A percentile compares a stretch with the other conserved stretches of the same genome.
Conservation (phyloP, 2,113 vertebrate genomes). For the Xiphophorus hellerii region DNA sequence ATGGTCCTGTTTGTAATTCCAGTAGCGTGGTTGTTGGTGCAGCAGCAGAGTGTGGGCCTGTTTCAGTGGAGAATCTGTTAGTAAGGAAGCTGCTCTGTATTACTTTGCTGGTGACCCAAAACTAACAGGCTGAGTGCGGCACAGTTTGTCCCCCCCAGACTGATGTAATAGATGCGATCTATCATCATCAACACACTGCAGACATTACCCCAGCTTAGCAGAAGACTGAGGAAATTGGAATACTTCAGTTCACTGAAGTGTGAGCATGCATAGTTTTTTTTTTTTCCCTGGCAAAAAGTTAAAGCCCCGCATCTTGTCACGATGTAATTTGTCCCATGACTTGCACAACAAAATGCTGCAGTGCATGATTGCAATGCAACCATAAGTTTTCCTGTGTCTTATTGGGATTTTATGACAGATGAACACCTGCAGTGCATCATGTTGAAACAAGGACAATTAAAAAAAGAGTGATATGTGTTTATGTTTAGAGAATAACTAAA, state of each 20-base stretch:
- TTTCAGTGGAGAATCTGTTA: background rate
- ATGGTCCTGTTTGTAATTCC: background rate
- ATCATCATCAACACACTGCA: background rate
- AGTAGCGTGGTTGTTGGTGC: background rate
- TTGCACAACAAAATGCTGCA: background rate
- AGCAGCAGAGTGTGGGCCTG: background rate
- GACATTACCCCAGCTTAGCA: background rate
- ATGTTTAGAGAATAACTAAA: too few species aligned
- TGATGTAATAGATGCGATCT: background rate
- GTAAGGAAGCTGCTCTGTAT: background rate
- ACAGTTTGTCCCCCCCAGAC: background rate
- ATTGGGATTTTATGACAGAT: background rate
- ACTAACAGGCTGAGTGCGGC: background rate
- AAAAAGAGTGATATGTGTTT: background rate
- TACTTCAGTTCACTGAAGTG: background rate
- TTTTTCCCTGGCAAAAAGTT: background rate
- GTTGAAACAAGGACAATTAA: background rate
- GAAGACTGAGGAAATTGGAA: background rate
- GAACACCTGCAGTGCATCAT: too few species aligned
- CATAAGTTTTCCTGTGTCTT: background rate
- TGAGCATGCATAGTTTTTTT: background rate
- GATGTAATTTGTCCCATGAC: background rate
- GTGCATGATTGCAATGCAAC: background rate
- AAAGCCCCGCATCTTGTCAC: background rate
- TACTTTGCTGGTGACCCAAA: background rate